phyloP scores from a whole-genome alignment of 1,140 invertebrate species.

The Brachionus sp. region DNA sequence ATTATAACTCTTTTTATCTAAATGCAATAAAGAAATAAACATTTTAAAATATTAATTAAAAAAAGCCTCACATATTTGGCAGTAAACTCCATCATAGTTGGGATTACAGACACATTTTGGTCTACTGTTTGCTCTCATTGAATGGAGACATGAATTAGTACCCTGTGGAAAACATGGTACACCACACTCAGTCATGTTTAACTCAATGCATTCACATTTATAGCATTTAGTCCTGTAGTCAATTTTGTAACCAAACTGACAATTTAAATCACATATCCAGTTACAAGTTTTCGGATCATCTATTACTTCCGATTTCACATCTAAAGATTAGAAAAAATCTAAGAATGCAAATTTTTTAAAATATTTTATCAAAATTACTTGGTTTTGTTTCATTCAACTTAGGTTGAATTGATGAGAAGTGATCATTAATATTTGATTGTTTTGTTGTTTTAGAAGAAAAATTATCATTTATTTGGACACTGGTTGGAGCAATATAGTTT shows the following conservation, averaged over 20 bases:
- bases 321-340: not conserved
- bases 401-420: not conserved
- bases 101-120: conserved; percentile 28
- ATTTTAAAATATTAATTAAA: not conserved
- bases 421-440: not conserved
- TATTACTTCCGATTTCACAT: not conserved
- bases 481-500: not conserved
- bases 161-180: conserved; percentile 36
- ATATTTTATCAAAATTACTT: not conserved
- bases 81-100: conserved; percentile 38
- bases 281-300: conserved; percentile 9
- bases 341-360: not conserved
- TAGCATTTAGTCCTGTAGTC: conserved; percentile 27
- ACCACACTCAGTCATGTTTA: conserved; percentile 42
- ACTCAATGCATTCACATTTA: conserved; percentile 44
- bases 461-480: not conserved
- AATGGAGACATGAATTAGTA: conserved; percentile 6
- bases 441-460: not conserved
- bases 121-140: conserved; percentile 42
- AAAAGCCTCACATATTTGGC: conserved; percentile 14
- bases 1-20: conserved; percentile 38
- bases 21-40: not conserved
- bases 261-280: conserved; percentile 40
- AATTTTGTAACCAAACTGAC: conserved; percentile 30
- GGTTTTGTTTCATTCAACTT: not conserved